Percentiles rank a stretch among this genome's conserved stretches.
Evolutionary conservation across 2,113 vertebrate genomes (phyloP).

Genomic region (Lampris incognitus): DNA sequence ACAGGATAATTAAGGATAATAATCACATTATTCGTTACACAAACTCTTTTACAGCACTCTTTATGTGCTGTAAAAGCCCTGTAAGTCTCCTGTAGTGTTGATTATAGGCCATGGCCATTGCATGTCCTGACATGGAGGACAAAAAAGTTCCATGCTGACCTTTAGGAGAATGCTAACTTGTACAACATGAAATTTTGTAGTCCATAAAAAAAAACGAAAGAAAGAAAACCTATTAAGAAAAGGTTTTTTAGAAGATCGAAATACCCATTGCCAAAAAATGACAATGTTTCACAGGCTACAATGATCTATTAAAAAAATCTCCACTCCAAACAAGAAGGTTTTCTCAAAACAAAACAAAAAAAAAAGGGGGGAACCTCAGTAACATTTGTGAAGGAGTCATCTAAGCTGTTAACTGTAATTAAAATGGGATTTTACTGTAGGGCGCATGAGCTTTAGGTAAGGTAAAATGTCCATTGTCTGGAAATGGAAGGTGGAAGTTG

Average conservation of each 20-base stretch:
- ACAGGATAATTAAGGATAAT: conserved; percentile 9
- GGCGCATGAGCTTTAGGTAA: conserved; percentile 10
- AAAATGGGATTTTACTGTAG: not conserved
- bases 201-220: not conserved
- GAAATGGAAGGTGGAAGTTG: conserved; percentile 6
- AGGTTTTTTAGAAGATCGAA: not conserved
- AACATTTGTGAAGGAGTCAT: too few relatives aligned
- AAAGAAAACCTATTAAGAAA: conserved; percentile 19
- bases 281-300: not conserved
- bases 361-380: too few relatives aligned
- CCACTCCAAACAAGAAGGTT: not conserved
- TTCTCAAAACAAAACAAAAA: too few relatives aligned
- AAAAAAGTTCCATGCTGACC: conserved; percentile 32
- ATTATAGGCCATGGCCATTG: conserved; percentile 20
- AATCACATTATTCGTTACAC: conserved; percentile 1
- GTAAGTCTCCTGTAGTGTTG: conserved; percentile 23
- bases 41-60: conserved; percentile 1
- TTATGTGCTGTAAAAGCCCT: conserved; percentile 12
- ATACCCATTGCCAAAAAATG: conserved; percentile 10
- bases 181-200: conserved; percentile 23
- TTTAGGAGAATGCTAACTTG: conserved; percentile 32
- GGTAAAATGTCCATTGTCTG: conserved; percentile 14
- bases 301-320: not conserved
- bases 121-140: conserved; percentile 42
- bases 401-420: not conserved